Percentiles rank a stretch among this genome's conserved stretches.
phyloP scores from a whole-genome alignment of 2,113 vertebrate genomes.

The Salvelinus alpinus region DNA sequence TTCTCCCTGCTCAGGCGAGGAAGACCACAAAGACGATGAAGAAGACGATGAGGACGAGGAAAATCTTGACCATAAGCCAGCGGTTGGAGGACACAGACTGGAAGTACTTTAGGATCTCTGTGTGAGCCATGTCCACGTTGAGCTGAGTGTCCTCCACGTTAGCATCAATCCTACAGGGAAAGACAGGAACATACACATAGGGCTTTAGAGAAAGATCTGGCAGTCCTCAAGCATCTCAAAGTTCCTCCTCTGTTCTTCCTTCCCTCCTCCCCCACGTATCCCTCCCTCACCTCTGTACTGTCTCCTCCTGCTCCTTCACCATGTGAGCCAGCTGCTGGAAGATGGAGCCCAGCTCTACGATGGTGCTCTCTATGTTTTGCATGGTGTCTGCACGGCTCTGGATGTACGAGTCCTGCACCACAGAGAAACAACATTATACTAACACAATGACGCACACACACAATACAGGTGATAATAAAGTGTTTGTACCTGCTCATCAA shows the following conservation, averaged over 20 bases:
- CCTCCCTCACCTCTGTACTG: constrained; percentile 82
- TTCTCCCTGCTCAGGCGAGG: constrained; percentile 77
- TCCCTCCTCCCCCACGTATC: neutral
- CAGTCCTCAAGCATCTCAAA: neutral
- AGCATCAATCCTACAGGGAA: constrained; percentile 80
- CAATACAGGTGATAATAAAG: neutral
- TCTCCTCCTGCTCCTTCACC: constrained; percentile 94
- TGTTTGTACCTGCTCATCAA: constrained; percentile 84
- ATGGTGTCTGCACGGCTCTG: constrained; percentile 91
- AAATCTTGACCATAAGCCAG: constrained; percentile 96
- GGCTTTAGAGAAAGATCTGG: neutral
- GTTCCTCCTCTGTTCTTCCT: neutral
- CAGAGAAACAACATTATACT: neutral
- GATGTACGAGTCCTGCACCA: constrained; percentile 85
- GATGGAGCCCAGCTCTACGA: constrained; percentile 90
- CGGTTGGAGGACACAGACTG: constrained; percentile 93
- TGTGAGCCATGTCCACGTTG: constrained; percentile 88
- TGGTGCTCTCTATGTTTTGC: constrained; percentile 94
- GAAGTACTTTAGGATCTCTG: constrained; percentile 93
- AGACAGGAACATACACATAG: neutral
- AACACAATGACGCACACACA: neutral
- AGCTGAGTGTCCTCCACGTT: constrained; percentile 90
- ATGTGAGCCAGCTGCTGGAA: constrained; percentile 93
- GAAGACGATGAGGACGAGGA: constrained; percentile 90
- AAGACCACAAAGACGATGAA: constrained; percentile 95